These are phyloP conservation scores for Phocoena phocoena DNA, from an alignment of 2,113 vertebrate species.

Conservation along the genomic window DNA sequence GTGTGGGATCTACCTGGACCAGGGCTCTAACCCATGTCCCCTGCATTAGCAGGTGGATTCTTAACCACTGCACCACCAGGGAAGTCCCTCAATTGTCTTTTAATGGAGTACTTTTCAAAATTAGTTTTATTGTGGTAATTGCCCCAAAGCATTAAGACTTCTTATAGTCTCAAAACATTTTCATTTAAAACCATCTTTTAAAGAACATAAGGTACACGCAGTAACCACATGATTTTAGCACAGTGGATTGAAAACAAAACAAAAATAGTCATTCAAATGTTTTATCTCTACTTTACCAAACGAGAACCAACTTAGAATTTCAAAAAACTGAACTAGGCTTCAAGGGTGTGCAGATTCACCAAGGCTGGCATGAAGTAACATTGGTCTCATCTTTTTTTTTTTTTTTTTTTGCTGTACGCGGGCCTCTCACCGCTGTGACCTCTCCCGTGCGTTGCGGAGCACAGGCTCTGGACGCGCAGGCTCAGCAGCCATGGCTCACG, in stretches of 20 bases:
- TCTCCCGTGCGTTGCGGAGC: no score
- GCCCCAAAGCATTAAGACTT: not conserved
- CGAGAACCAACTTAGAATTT: not conserved
- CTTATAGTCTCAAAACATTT: slow-evolving; percentile 39
- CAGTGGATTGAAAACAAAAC: slow-evolving; percentile 27
- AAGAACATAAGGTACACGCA: slow-evolving; percentile 51
- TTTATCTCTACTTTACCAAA: not conserved
- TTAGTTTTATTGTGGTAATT: slow-evolving; percentile 40
- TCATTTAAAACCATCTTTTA: slow-evolving; percentile 54
- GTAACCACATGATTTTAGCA: slow-evolving; percentile 60
- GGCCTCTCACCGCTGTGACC: no score
- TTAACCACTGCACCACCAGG: no score
- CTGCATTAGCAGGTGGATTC: no score
- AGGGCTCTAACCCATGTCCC: no score
- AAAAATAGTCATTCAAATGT: slow-evolving; percentile 51
- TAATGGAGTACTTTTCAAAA: slow-evolving; percentile 53
- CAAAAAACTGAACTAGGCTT: not conserved
- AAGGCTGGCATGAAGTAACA: not conserved
- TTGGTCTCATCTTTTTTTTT: not conserved
- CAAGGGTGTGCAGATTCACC: not conserved
- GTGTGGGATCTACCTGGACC: no score
- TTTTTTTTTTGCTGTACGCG: not conserved
- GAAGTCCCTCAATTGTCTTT: not conserved
- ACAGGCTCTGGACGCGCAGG: no score
- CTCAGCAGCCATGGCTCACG: no score